Evolutionary conservation across 92 coral and sea anemone species (phyloP).

Genomic region (Anthopleura xanthogrammica): DNA sequence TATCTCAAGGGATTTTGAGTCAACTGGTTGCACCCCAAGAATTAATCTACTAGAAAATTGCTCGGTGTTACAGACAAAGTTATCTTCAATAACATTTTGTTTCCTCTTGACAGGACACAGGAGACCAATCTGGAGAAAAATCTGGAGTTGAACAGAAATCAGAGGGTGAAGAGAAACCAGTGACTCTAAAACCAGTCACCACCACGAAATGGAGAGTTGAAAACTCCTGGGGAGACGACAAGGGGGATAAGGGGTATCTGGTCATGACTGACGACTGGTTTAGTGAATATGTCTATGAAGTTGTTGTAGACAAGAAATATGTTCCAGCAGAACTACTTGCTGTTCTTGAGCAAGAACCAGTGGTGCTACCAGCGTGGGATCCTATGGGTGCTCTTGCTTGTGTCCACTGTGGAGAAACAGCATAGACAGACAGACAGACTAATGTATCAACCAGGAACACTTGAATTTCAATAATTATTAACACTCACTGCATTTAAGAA

Average conservation of each 20-base stretch:
- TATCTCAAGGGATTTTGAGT: too few species aligned
- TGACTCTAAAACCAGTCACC: conserved; percentile 55
- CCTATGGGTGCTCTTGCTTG: conserved; percentile 99
- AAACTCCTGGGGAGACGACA: conserved; percentile 99
- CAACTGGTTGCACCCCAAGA: too few species aligned
- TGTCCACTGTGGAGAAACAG: conserved; percentile 40
- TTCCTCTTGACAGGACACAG: conserved; percentile 14
- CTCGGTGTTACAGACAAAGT: background rate
- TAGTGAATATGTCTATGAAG: conserved; percentile 89
- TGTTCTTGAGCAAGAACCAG: conserved; percentile 64
- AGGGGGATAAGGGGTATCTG: conserved; percentile 91
- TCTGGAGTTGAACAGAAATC: conserved; percentile 31
- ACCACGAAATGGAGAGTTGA: conserved; percentile 98
- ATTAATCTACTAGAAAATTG: background rate
- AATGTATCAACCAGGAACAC: too few species aligned
- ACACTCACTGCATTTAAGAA: too few species aligned
- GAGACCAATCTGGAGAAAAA: conserved; percentile 16
- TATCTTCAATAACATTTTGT: background rate
- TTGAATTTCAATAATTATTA: too few species aligned
- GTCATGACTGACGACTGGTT: conserved; percentile 97
- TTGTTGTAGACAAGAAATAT: conserved; percentile 92
- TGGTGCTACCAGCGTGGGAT: conserved; percentile 94
- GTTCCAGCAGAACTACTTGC: conserved; percentile 82
- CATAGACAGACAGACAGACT: background rate
- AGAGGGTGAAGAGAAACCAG: conserved; percentile 38